phyloP scores from a whole-genome alignment of 2,797 vertebrate species.

The Pterois miles region DNA sequence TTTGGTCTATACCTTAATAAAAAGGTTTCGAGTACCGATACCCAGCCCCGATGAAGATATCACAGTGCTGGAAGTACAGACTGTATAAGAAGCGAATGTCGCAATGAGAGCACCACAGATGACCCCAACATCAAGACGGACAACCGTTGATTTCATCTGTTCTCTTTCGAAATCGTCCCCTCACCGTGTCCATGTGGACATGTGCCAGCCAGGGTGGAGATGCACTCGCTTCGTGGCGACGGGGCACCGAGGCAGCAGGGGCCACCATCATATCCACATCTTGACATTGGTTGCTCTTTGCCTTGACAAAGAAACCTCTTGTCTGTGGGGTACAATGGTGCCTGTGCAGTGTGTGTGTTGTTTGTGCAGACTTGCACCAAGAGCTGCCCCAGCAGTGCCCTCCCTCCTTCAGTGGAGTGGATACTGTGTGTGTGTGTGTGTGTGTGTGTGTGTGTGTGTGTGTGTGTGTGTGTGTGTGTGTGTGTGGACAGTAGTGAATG shows the following conservation, averaged over 20 bases:
- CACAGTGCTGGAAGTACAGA: background rate
- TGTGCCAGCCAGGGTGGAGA: constrained; percentile 7
- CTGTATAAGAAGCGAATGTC: background rate
- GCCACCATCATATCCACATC: constrained; percentile 28
- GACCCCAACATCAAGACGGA: background rate
- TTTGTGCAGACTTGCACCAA: constrained; percentile 34
- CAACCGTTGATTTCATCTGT: background rate
- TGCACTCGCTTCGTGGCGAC: background rate
- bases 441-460: too few relatives aligned
- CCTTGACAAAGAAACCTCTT: constrained; percentile 68
- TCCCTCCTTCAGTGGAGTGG: constrained; percentile 40
- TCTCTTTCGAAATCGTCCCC: background rate
- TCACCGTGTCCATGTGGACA: background rate
- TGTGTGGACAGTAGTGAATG: constrained; percentile 19
- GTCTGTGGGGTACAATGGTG: constrained; percentile 63
- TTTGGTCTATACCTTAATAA: too few relatives aligned
- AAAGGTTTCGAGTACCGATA: too few relatives aligned
- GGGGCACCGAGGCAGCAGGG: constrained; percentile 1
- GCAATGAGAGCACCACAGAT: background rate
- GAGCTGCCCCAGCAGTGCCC: constrained; percentile 41
- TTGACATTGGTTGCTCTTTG: constrained; percentile 33
- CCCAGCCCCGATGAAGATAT: background rate
- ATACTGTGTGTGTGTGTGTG: too few relatives aligned
- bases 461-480: too few relatives aligned
- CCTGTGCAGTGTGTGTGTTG: constrained; percentile 42